Evolutionary conservation across 2,113 vertebrate species (phyloP).

Genomic region (Paedocypris sp.): DNA sequence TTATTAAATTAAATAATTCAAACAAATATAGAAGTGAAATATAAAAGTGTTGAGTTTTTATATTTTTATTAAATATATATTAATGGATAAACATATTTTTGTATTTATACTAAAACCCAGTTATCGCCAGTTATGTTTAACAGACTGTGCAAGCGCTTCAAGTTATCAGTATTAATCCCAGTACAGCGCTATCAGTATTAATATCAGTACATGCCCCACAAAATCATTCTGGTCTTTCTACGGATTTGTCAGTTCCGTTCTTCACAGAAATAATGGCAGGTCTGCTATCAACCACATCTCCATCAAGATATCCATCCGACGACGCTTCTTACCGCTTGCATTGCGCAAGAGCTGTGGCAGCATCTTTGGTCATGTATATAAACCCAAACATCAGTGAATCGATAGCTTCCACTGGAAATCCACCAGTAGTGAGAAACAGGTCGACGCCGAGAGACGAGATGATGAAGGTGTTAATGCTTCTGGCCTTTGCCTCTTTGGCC

Average conservation of each 20-base stretch:
- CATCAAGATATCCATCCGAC: constrained; percentile 34
- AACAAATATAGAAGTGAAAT: no score
- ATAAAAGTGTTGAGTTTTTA: no score
- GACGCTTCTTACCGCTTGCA: neutral
- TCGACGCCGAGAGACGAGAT: neutral
- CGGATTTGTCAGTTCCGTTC: constrained; percentile 11
- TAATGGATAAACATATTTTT: no score
- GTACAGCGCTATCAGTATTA: no score
- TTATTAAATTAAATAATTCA: no score
- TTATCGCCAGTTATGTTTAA: no score
- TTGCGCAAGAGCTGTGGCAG: neutral
- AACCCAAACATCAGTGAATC: neutral
- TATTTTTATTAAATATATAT: no score
- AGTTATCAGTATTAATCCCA: no score
- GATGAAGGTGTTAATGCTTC: constrained; percentile 5
- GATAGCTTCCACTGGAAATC: neutral
- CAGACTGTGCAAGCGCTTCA: no score
- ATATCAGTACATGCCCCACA: neutral
- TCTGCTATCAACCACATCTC: constrained; percentile 28
- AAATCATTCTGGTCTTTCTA: constrained; percentile 1
- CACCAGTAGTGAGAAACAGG: neutral
- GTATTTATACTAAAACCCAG: no score
- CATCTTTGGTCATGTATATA: constrained; percentile 3
- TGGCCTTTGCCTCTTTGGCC: neutral
- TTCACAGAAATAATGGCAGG: constrained; percentile 22